Evolutionary conservation across 2,113 vertebrate species (phyloP).

Genomic region (Ceyx margarethae): DNA sequence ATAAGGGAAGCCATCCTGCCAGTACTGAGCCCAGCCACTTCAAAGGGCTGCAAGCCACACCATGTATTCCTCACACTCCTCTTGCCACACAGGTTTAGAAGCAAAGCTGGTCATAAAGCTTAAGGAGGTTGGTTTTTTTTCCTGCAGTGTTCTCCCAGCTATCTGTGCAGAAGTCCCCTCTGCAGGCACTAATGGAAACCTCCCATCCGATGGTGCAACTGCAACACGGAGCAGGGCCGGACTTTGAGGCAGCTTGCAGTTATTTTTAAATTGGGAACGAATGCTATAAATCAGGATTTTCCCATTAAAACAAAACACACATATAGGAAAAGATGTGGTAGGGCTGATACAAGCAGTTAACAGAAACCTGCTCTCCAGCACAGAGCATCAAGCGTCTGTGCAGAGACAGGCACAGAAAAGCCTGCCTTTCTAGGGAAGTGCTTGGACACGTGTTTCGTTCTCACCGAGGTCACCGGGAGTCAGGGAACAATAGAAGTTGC

Average conservation of each 20-base stretch:
- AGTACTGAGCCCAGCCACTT: conserved; percentile 17
- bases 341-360: background rate
- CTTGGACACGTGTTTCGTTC: background rate
- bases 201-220: background rate
- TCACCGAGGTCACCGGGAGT: background rate
- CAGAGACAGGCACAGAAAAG: background rate
- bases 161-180: fast-evolving
- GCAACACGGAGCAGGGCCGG: fast-evolving
- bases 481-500: background rate
- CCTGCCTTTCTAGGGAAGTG: background rate
- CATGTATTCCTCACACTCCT: background rate
- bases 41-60: background rate
- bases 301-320: background rate
- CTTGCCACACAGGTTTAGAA: background rate
- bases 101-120: background rate
- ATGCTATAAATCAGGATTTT: background rate
- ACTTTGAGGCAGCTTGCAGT: background rate
- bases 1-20: conserved; percentile 7
- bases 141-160: background rate
- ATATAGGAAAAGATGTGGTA: background rate
- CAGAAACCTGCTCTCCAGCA: background rate
- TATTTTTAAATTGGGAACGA: background rate
- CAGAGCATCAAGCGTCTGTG: background rate
- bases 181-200: background rate
- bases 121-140: fast-evolving